Conservation (phyloP, 2,888 invertebrate species). For the Zhuqinia jingwanae region DNA sequence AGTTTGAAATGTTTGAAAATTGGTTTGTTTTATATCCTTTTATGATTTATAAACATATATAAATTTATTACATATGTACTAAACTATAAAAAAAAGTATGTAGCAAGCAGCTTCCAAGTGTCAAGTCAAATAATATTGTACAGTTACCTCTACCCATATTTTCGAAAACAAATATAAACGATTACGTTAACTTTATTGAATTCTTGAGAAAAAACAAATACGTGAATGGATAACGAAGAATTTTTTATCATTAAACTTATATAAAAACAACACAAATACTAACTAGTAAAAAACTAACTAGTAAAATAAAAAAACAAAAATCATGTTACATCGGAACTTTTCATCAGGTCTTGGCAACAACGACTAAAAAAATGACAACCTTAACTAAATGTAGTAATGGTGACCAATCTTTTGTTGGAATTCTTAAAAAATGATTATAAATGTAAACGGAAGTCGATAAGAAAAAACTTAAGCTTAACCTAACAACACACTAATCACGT, state of each 20-base stretch:
- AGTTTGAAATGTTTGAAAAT: not conserved
- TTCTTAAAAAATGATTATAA: not conserved
- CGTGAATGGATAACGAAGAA: too few relatives aligned
- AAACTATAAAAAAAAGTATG: not conserved
- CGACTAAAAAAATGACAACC: too few relatives aligned
- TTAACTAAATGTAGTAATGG: too few relatives aligned
- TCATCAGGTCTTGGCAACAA: too few relatives aligned
- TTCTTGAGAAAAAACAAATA: not conserved
- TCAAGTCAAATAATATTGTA: constrained; percentile 45
- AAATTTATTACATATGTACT: constrained; percentile 14
- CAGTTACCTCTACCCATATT: constrained; percentile 41
- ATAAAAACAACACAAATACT: not conserved
- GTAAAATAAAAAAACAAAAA: not conserved
- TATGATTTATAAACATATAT: constrained; percentile 12
- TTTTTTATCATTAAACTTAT: not conserved
- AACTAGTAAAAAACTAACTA: not conserved
- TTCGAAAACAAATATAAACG: constrained; percentile 7
- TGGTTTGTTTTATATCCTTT: constrained; percentile 18
- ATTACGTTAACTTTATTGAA: constrained; percentile 21
- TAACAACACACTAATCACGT: not conserved
- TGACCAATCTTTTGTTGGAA: not conserved
- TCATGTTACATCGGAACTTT: too few relatives aligned
- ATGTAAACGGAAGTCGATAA: not conserved
- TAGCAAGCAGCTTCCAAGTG: constrained; percentile 47
- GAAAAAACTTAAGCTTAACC: not conserved